Evolutionary conservation across 2,888 invertebrate genomes (phyloP).

Genomic region (Drosophila nigritarsus): DNA sequence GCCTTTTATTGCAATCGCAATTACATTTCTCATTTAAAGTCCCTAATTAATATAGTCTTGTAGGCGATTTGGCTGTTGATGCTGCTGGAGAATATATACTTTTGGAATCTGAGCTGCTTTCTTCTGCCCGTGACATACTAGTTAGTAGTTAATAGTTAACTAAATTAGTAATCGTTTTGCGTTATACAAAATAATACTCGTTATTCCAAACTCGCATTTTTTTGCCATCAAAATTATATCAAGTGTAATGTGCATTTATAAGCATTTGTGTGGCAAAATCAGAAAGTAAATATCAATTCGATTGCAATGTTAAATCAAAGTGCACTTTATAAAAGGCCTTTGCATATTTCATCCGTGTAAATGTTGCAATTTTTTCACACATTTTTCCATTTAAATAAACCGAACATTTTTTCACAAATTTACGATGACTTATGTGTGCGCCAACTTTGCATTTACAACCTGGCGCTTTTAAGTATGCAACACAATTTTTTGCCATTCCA

Average conservation of each 20-base stretch:
- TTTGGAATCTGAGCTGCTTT: background rate
- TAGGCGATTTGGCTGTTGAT: no score
- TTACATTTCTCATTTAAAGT: no score
- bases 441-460: constrained; percentile 33
- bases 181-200: background rate
- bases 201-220: background rate
- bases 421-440: constrained; percentile 15
- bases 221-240: background rate
- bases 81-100: background rate
- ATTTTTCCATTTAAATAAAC: constrained; percentile 34
- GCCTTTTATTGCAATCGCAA: no score
- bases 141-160: no score
- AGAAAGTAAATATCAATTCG: background rate
- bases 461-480: constrained; percentile 36
- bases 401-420: constrained; percentile 28
- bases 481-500: constrained; percentile 19
- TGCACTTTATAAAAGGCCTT: constrained; percentile 22
- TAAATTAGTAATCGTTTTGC: background rate
- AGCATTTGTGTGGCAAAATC: background rate
- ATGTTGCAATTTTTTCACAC: constrained; percentile 15
- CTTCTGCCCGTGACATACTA: background rate
- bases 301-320: constrained; percentile 19
- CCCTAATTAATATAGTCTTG: no score
- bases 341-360: constrained; percentile 15
- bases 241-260: background rate